Conservation (phyloP, 2,797 vertebrate species). For the Poecilia gillii region DNA sequence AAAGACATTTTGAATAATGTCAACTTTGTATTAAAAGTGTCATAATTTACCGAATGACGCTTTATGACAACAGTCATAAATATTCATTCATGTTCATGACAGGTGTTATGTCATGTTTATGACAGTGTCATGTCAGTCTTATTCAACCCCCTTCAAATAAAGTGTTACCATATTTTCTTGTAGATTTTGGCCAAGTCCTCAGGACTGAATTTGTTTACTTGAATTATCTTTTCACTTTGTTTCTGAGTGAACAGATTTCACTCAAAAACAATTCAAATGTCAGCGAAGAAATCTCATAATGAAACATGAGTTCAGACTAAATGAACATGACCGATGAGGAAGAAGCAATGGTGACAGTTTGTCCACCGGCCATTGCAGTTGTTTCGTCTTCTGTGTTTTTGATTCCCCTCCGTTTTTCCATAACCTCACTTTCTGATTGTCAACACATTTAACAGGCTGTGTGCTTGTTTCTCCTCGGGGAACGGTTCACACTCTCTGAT, state of each 20-base stretch:
- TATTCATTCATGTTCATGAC: too few species aligned
- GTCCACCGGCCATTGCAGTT: not conserved
- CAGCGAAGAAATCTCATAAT: not conserved
- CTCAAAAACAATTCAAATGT: not conserved
- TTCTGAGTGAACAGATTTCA: not conserved
- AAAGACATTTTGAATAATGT: too few species aligned
- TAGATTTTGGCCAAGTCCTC: not conserved
- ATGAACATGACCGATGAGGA: not conserved
- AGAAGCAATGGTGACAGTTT: not conserved
- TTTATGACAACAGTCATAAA: too few species aligned
- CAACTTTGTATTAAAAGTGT: too few species aligned
- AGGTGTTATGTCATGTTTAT: too few species aligned
- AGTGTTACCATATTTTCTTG: not conserved
- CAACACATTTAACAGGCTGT: too few species aligned
- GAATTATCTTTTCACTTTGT: too few species aligned
- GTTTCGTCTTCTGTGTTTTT: not conserved
- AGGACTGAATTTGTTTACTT: not conserved
- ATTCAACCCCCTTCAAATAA: too few species aligned
- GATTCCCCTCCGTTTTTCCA: not conserved
- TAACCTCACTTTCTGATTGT: not conserved
- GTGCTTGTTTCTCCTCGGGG: too few species aligned
- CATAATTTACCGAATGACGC: too few species aligned
- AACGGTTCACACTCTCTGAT: not conserved
- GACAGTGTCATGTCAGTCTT: too few species aligned
- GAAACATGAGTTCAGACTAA: not conserved